phyloP scores from a whole-genome alignment of 2,888 invertebrate genomes.

The Allophyes oxyacanthae region DNA sequence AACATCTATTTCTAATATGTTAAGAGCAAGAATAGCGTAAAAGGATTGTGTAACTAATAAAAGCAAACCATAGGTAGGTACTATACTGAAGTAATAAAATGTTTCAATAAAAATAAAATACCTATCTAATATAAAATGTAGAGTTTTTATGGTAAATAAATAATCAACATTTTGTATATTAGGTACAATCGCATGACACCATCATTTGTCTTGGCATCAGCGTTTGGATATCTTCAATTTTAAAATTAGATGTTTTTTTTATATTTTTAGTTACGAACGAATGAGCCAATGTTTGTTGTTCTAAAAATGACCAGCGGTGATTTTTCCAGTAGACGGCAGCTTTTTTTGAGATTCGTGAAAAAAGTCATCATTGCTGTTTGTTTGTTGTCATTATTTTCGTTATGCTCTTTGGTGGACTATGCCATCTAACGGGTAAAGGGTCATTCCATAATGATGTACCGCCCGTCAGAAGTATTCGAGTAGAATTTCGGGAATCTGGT shows the following conservation, averaged over 20 bases:
- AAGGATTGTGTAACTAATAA: too few species aligned
- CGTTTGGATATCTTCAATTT: constrained; percentile 8
- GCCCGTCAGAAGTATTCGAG: too few species aligned
- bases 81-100: constrained; percentile 2
- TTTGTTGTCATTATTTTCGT: too few species aligned
- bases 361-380: too few species aligned
- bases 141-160: constrained; percentile 10
- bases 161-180: constrained; percentile 7
- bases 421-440: too few species aligned
- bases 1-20: constrained; percentile 23
- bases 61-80: too few species aligned
- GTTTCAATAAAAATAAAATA: neutral
- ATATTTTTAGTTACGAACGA: constrained; percentile 20
- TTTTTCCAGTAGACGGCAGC: too few species aligned
- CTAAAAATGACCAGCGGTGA: too few species aligned
- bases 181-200: constrained; percentile 2
- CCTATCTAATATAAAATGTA: neutral
- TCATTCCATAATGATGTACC: too few species aligned
- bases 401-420: too few species aligned
- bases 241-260: constrained; percentile 6
- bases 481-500: too few species aligned
- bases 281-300: neutral
- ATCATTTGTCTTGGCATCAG: constrained; percentile 21
- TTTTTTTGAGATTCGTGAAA: too few species aligned
- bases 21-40: constrained; percentile 11